Evolutionary conservation across 2,888 invertebrate species (phyloP).

Genomic region (Subacronicta megacephala): DNA sequence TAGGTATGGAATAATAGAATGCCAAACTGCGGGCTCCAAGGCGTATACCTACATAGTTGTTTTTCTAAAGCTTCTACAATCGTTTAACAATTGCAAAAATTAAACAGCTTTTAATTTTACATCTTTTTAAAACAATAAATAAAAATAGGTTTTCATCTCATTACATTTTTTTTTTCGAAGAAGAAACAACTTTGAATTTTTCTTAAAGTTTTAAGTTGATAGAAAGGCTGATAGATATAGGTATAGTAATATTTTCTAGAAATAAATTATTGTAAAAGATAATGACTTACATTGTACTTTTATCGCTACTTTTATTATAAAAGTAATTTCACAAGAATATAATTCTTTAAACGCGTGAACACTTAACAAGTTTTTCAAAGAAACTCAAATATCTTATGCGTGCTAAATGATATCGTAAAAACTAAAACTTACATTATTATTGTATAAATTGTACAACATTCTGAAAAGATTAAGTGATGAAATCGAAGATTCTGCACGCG

Average conservation of each 20-base stretch:
- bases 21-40: no score
- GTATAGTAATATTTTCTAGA: not conserved
- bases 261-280: not conserved
- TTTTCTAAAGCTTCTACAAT: no score
- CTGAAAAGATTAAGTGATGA: not conserved
- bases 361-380: not conserved
- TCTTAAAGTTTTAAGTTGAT: no score
- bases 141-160: no score
- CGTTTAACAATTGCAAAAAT: no score
- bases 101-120: no score
- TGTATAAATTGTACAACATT: not conserved
- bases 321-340: conserved; percentile 2
- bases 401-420: not conserved
- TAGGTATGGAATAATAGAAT: no score
- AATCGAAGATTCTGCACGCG: not conserved
- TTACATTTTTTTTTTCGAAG: no score
- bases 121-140: no score
- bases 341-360: not conserved
- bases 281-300: not conserved
- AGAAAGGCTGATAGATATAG: not conserved
- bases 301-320: not conserved
- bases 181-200: no score
- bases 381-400: not conserved
- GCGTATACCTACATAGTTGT: no score
- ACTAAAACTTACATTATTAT: conserved; percentile 2